Evolutionary conservation across 2,797 vertebrate genomes (phyloP).

Genomic region (Sebastes itinus): DNA sequence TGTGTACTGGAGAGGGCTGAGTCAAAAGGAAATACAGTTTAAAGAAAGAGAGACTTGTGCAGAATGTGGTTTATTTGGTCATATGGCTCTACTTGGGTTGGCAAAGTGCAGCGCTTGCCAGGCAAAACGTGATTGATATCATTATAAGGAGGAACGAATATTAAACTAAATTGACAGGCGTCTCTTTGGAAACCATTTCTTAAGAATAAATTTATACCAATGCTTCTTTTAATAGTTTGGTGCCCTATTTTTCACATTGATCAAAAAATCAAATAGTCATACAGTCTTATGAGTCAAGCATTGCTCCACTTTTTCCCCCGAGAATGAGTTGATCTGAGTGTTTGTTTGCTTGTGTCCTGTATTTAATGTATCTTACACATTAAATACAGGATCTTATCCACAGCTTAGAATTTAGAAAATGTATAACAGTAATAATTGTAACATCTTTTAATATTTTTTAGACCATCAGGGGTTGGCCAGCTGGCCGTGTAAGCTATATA

Average conservation of each 20-base stretch:
- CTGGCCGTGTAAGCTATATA: background rate
- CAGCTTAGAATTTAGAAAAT: background rate
- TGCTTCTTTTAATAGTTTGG: background rate
- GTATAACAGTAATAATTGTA: background rate
- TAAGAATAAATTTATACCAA: background rate
- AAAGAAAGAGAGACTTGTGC: constrained; percentile 7
- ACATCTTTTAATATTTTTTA: background rate
- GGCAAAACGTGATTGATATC: background rate
- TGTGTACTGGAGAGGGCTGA: constrained; percentile 7
- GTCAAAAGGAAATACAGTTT: constrained; percentile 20
- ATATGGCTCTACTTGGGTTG: constrained; percentile 21
- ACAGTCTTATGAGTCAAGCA: background rate
- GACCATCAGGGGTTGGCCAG: background rate
- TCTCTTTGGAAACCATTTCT: background rate
- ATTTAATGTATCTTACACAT: background rate
- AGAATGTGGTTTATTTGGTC: constrained; percentile 35
- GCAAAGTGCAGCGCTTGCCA: background rate
- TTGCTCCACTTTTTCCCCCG: background rate
- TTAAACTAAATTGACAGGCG: background rate
- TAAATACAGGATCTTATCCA: background rate
- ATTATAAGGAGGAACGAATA: background rate
- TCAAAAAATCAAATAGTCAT: background rate
- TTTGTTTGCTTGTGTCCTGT: background rate
- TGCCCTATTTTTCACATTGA: background rate
- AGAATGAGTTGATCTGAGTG: background rate